These are phyloP conservation scores for Lordiphosa stackelbergi DNA, from an alignment of 1,140 invertebrate genomes.

Conservation along the genomic window DNA sequence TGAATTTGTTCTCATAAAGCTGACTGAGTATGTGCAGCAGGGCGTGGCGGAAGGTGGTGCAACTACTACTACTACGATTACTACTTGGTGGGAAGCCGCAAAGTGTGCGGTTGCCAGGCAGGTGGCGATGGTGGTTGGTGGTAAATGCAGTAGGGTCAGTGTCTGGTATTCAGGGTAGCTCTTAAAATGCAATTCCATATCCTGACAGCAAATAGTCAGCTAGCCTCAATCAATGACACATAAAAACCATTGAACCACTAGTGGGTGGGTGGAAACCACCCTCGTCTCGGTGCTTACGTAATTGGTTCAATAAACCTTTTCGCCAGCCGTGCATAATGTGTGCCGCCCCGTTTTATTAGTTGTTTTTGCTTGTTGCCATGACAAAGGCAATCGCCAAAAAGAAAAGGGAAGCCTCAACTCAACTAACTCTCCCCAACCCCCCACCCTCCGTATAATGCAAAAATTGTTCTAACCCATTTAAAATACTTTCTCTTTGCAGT, in stretches of 20 bases:
- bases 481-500: slow-evolving; percentile 81
- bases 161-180: slow-evolving; percentile 55
- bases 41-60: slow-evolving; percentile 40
- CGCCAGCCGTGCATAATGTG: slow-evolving; percentile 34
- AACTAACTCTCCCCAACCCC: too few relatives aligned
- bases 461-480: slow-evolving; percentile 20
- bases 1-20: slow-evolving; percentile 39
- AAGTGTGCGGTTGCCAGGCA: slow-evolving; percentile 52
- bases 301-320: slow-evolving; percentile 72
- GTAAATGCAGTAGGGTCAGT: slow-evolving; percentile 33
- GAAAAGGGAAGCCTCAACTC: slow-evolving; percentile 20
- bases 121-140: slow-evolving; percentile 32
- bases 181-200: slow-evolving; percentile 56
- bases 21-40: slow-evolving; percentile 59
- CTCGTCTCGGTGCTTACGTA: slow-evolving; percentile 46
- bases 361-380: slow-evolving; percentile 64
- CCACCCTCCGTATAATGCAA: slow-evolving; percentile 33
- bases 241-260: slow-evolving; percentile 24
- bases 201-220: slow-evolving; percentile 18
- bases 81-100: slow-evolving; percentile 48
- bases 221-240: slow-evolving; percentile 43
- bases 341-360: slow-evolving; percentile 37
- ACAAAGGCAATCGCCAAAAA: slow-evolving; percentile 19
- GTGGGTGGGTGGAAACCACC: slow-evolving; percentile 10
- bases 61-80: too few relatives aligned